Base-by-base conservation (phyloP, 2,888 invertebrate genomes). In the Cynaeus angustus region DNA sequence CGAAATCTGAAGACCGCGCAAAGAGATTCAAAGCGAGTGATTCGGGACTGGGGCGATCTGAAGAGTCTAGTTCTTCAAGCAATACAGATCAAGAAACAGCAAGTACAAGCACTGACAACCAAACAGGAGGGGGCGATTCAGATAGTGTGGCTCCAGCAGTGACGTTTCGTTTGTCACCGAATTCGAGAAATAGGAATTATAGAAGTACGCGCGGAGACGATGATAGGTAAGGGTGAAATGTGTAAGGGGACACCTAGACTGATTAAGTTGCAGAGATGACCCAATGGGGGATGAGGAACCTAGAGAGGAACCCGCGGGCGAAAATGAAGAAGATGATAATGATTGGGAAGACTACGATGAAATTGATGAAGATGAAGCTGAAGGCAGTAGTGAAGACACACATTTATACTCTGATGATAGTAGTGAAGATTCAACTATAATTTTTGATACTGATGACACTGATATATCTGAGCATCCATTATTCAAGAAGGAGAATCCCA, bases 401-500 rank as follows among this genome's bases (percentile, higher is more conserved):
- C 56, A 38, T 38, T 26, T 46, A 26, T 68, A 37, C 30, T 10
- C 48, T 43, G 38, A n/a, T n/a, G n/a, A 43, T 16, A 64, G 43
- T 43, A 64, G 64, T 64, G 64, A 53, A 41, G 64, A 71, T 45
- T 75, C 75, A 6, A 74, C 75, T 1, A 73, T 75, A 10, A 77
- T 76, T 56, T 72, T 75, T 56, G 81, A 80, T 69, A 76, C 79
- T 28, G 83, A 83, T 50, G 79, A 78, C 56, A 84, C 84, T 2
- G 83, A 84, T 13, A 81, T 81, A 3, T 85, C 85, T 61, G 77
- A 81, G 41, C 87, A 86, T 3, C 79, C 82, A 7, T 88, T 89
- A 5, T 79, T 91, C 50, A 82, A 86, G 52, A 92, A 91, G 79
- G 82, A 87, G 45, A 88, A 88, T 80, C 92, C 92, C 1, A 89